Evolutionary conservation across 2,888 invertebrate genomes (phyloP), one percentile per base, ranked within the genome.

Genomic region (Hydrotaea diabolus): DNA sequence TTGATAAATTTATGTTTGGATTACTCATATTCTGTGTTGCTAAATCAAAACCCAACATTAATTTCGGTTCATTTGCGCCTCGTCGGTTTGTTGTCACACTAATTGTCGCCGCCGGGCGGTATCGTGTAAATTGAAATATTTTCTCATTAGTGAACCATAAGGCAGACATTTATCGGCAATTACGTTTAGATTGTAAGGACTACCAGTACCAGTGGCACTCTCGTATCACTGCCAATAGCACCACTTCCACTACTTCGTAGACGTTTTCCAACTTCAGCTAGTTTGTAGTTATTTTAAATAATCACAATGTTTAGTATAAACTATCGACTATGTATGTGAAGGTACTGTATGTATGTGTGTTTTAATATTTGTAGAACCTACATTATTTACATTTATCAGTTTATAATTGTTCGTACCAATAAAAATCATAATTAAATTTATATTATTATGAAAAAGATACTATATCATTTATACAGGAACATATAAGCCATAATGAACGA

Each of bases 381-480:
- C 62, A 31, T 13, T 43, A 19, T 19, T 19, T 66, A 21, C 11
- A 66, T 39, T 66, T 66, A 66, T 66, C 11, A 43, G 26, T 43
- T 66, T 66, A 66, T 66, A 66, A 66, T 66, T 39, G 39, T 31
- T 66, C 11, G 13, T 17, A 66, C 39, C 43, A 66, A 39, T 66
- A 43, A 43, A 66, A 66, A 43, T 55, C 55, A 55, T 55, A 55
- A 55, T 55, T 55, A 55, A 21, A 55, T 21, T 55, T 55, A 55
- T 21, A 21, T 55, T 21, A 55, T 55, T 55, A 55, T 55, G 3
- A 2, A 4, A n/a, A 55, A 39, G 9, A 43, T 9, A 43, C 15
- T 43, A 9, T 7, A 3, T 53, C 2, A 53, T 53, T 53, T 53
- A 17, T 5, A 53, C 19, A 2, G 5, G 53, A 53, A 53, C 53